Percentiles rank a stretch among this genome's conserved stretches.
Conservation (phyloP, 92 coral and sea anemone genomes). For the Pocillopora grandis region DNA sequence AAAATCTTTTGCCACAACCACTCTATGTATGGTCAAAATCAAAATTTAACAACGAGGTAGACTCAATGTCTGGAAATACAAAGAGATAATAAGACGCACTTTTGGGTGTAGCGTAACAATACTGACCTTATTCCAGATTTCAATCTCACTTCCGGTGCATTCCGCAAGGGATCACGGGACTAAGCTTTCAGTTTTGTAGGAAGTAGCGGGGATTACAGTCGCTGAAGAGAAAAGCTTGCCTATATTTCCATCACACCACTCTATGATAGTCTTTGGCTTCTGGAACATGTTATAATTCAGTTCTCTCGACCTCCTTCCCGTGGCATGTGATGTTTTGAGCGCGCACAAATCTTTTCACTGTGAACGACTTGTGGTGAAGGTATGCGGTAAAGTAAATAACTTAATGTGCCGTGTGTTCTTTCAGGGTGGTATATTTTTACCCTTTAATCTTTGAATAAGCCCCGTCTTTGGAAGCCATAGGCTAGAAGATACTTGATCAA, state of each 20-base stretch:
- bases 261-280: no score
- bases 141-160: slow-evolving; percentile 2
- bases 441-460: background rate
- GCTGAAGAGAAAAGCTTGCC: no score
- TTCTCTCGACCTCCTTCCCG: background rate
- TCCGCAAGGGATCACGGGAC: slow-evolving; percentile 37
- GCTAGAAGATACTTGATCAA: background rate
- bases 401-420: background rate
- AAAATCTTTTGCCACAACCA: background rate
- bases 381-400: slow-evolving; percentile 17
- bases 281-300: background rate
- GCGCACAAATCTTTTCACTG: background rate
- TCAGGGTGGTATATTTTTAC: background rate
- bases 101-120: background rate
- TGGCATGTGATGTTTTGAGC: background rate
- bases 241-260: no score
- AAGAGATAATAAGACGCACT: no score
- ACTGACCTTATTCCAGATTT: no score
- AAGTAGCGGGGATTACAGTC: background rate
- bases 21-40: background rate
- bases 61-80: background rate
- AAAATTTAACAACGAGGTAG: background rate
- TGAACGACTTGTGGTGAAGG: slow-evolving; percentile 26
- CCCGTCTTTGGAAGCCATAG: background rate
- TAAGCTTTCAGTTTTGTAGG: background rate